Base-by-base conservation (phyloP, 2,113 vertebrate species). In the Notarius lentiginosus region DNA sequence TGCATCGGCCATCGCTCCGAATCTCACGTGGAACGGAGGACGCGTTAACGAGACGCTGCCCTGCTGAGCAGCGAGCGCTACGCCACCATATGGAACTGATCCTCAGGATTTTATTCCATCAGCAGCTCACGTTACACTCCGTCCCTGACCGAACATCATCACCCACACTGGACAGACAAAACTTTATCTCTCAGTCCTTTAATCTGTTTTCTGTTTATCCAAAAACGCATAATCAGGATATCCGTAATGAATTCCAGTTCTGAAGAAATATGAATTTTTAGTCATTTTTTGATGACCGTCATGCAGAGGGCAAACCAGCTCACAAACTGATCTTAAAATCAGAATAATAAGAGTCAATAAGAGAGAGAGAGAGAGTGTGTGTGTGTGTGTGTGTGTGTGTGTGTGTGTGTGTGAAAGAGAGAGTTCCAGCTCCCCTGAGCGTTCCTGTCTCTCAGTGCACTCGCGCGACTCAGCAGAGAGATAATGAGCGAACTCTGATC, bases 1-100 rank as follows among this genome's bases (percentile, higher is more conserved):
- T 66, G 2, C 81, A 55, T 51, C 73, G 34, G 12, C 53, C 51
- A 56, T 70, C 82, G 73, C 77, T 84, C 79, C 60, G 30, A 51
- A 72, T 85, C 73, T 83, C 66, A 53, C 60, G 30, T 73, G 60
- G 72, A 85, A 87, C 41, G 79, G 79, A 85, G 83, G 68, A 83
- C n/a, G 66, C 84, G 63, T 61, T 89, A 89, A 85, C 58, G 81
- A 82, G 88, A 22, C 20, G 83, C 79, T 83, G 70, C 65, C 86
- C 88, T 63, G 87, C 83, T 85, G 88, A 83, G 81, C 24, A 15
- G 9, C 53, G 82, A 34, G 49, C 60, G 72, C 27, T 85, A 24
- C 65, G 55, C 49, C 68, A 15, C 87, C 84, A 84, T 66, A 75
- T 80, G 87, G 87, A 80, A 83, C 65, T 55, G 79, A 61, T 61